Evolutionary conservation across 2,797 vertebrate genomes (phyloP).

Genomic region (Phylloscopus collybita): DNA sequence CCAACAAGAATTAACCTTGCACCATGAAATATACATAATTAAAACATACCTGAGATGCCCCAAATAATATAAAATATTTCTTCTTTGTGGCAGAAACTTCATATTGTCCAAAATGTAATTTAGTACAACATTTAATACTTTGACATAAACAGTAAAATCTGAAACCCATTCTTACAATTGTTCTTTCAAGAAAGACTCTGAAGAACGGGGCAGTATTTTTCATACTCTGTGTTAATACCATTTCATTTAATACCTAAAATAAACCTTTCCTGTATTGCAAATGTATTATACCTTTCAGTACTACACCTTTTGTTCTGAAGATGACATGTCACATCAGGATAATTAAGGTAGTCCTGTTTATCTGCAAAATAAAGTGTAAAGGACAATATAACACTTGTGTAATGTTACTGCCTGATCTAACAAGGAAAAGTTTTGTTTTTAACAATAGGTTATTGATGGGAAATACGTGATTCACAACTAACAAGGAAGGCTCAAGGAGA

Average conservation of each 20-base stretch:
- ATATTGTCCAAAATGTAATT: neutral
- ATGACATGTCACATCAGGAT: neutral
- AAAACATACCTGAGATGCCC: neutral
- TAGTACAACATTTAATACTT: neutral
- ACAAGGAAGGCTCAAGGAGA: neutral
- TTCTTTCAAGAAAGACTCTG: neutral
- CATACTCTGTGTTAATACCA: neutral
- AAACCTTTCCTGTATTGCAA: neutral
- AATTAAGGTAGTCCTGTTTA: constrained; percentile 28
- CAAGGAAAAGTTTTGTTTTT: neutral
- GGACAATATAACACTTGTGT: neutral
- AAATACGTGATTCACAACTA: neutral
- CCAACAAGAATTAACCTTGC: neutral
- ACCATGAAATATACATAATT: neutral
- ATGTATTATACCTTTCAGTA: constrained; percentile 3
- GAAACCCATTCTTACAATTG: neutral
- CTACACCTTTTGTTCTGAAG: neutral
- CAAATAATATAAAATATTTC: neutral
- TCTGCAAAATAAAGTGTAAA: constrained; percentile 38
- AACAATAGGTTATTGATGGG: neutral
- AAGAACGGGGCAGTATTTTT: neutral
- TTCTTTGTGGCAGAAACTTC: neutral
- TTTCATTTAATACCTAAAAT: constrained; percentile 13
- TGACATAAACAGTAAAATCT: neutral
- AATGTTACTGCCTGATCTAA: neutral